phyloP scores from a whole-genome alignment of 2,797 vertebrate species.

The Pseudomugil gertrudae region DNA sequence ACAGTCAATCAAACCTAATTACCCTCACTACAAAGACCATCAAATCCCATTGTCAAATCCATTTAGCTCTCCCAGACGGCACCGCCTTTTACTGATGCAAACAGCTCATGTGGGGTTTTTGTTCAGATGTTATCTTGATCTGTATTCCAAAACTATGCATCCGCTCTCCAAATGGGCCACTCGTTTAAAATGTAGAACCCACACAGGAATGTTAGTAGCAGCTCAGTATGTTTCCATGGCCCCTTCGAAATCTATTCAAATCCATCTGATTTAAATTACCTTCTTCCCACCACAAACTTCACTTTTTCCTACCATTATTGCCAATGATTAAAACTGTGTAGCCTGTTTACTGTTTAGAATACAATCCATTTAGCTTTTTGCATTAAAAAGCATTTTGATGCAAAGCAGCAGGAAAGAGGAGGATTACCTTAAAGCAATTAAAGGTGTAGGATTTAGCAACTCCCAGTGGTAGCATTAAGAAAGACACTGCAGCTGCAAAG shows the following conservation, averaged over 20 bases:
- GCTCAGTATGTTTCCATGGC: conserved; percentile 1
- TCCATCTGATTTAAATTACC: too few species aligned
- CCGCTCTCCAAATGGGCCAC: conserved; percentile 36
- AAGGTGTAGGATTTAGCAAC: conserved; percentile 23
- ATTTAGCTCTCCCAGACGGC: conserved; percentile 68
- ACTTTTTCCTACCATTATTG: conserved; percentile 1
- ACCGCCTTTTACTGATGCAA: conserved; percentile 62
- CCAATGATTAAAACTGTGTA: neutral
- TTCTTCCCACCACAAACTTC: too few species aligned
- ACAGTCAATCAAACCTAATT: conserved; percentile 84
- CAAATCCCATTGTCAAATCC: conserved; percentile 75
- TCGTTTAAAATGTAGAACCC: conserved; percentile 30
- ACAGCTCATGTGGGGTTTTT: conserved; percentile 65
- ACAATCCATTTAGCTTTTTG: neutral
- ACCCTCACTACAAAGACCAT: conserved; percentile 71
- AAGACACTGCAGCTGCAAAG: neutral
- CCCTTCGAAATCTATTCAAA: conserved; percentile 13
- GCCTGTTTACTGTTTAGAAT: conserved; percentile 16
- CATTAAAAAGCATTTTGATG: conserved; percentile 15
- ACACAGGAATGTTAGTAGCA: conserved; percentile 23
- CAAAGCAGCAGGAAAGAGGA: conserved; percentile 15
- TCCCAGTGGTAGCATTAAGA: conserved; percentile 20
- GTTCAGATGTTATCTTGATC: conserved; percentile 69
- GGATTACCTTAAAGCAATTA: conserved; percentile 23
- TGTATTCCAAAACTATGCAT: conserved; percentile 54